Percentiles rank a stretch among this genome's conserved stretches.
phyloP scores from a whole-genome alignment of 2,797 vertebrate species.

The Scyliorhinus canicula region DNA sequence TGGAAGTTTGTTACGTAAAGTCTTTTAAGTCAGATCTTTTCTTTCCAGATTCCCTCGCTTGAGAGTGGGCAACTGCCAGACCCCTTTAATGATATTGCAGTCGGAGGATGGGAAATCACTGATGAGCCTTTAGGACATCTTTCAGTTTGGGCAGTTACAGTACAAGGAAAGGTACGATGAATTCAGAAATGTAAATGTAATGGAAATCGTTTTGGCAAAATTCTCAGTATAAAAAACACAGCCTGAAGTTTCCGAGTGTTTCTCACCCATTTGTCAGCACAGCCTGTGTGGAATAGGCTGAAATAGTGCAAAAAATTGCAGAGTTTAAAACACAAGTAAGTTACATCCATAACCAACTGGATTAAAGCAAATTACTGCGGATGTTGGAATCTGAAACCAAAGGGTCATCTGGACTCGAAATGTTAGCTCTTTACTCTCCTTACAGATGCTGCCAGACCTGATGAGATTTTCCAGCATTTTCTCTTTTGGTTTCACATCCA shows the following conservation, averaged over 20 bases:
- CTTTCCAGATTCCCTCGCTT: conserved; percentile 69
- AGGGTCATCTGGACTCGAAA: no score
- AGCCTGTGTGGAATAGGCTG: not conserved
- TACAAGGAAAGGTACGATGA: conserved; percentile 81
- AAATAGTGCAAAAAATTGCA: not conserved
- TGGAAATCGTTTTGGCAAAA: not conserved
- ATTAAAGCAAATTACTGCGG: no score
- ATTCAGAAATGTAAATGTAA: not conserved
- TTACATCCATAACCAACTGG: no score
- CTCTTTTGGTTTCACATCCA: no score
- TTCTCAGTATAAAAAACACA: not conserved
- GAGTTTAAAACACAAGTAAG: not conserved
- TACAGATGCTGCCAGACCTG: no score
- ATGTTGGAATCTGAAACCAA: no score
- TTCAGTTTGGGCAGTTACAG: conserved; percentile 85
- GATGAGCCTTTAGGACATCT: conserved; percentile 80
- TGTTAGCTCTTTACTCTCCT: no score
- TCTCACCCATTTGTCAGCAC: not conserved
- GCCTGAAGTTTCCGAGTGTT: not conserved
- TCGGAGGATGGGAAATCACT: conserved; percentile 86
- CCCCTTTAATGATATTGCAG: conserved; percentile 87
- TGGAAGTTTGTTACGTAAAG: not conserved
- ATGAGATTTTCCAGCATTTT: no score
- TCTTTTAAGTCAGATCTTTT: not conserved
- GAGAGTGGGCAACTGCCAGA: conserved; percentile 71